Percentiles rank a stretch among this genome's conserved stretches.
phyloP scores from a whole-genome alignment of 1,140 invertebrate genomes.

The Diorhabda carinulata region DNA sequence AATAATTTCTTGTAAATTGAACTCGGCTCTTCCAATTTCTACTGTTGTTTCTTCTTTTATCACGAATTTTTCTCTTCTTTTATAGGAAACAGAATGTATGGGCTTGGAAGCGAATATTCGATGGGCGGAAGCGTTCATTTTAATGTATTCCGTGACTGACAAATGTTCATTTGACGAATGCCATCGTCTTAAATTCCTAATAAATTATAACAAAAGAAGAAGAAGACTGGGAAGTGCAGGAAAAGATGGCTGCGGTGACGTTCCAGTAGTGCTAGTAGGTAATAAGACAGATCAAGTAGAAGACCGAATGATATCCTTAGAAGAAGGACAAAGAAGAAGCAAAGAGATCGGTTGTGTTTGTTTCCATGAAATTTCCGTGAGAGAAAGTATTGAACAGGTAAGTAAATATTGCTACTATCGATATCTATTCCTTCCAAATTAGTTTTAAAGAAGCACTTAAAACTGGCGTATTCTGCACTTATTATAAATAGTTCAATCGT shows the following conservation, averaged over 20 bases:
- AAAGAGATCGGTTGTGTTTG: constrained; percentile 75
- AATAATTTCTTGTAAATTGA: too few relatives aligned
- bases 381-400: constrained; percentile 75
- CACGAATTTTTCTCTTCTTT: neutral
- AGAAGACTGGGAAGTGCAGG: constrained; percentile 55
- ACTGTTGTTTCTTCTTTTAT: too few relatives aligned
- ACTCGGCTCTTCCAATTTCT: too few relatives aligned
- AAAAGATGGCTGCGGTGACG: constrained; percentile 50
- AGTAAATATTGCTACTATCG: neutral
- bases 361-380: constrained; percentile 79
- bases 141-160: constrained; percentile 81
- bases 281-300: constrained; percentile 75
- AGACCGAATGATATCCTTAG: constrained; percentile 70
- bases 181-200: constrained; percentile 72
- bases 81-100: constrained; percentile 63
- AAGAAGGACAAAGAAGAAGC: constrained; percentile 67
- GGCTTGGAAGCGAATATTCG: constrained; percentile 71
- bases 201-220: constrained; percentile 70
- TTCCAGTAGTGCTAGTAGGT: constrained; percentile 73
- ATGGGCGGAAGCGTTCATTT: constrained; percentile 79
- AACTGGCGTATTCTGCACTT: too few relatives aligned
- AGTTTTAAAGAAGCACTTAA: too few relatives aligned
- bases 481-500: too few relatives aligned
- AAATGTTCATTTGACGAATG: constrained; percentile 82
- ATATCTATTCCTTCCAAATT: too few relatives aligned